These are phyloP conservation scores for Galemys pyrenaicus DNA, from an alignment of 2,113 vertebrate species.

Conservation along the genomic window DNA sequence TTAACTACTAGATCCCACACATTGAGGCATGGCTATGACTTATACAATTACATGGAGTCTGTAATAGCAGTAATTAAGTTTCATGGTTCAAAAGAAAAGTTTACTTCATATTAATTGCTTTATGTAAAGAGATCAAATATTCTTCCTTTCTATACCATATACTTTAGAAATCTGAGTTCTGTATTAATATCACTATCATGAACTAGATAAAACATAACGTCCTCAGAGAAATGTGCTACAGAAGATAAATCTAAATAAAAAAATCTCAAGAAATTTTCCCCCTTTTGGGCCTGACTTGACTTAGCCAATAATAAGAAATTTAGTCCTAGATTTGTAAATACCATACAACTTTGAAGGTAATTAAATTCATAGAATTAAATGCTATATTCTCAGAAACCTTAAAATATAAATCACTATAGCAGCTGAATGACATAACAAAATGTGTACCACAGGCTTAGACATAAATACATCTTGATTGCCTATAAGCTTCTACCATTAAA, in stretches of 20 bases:
- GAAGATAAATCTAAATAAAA: neutral
- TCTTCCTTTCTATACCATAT: constrained; percentile 24
- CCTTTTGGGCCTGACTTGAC: neutral
- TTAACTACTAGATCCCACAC: constrained; percentile 35
- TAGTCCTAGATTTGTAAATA: constrained; percentile 23
- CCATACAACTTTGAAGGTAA: neutral
- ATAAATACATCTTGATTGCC: neutral
- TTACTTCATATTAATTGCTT: constrained; percentile 52
- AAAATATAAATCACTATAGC: neutral
- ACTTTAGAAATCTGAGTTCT: constrained; percentile 42
- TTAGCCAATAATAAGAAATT: neutral
- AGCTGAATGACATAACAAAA: neutral
- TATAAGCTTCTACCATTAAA: neutral
- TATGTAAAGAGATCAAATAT: constrained; percentile 35
- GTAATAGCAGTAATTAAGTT: constrained; percentile 67
- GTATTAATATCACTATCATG: neutral
- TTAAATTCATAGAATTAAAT: constrained; percentile 17
- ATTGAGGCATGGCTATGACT: constrained; percentile 51
- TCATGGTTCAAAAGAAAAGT: constrained; percentile 59
- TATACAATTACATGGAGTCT: constrained; percentile 60
- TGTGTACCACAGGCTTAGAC: neutral
- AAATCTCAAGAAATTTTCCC: neutral
- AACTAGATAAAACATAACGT: constrained; percentile 9
- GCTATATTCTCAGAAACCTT: neutral
- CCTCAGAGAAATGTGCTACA: neutral